Evolutionary conservation across 2,888 invertebrate species (phyloP).

Genomic region (Epinotia bilunana): DNA sequence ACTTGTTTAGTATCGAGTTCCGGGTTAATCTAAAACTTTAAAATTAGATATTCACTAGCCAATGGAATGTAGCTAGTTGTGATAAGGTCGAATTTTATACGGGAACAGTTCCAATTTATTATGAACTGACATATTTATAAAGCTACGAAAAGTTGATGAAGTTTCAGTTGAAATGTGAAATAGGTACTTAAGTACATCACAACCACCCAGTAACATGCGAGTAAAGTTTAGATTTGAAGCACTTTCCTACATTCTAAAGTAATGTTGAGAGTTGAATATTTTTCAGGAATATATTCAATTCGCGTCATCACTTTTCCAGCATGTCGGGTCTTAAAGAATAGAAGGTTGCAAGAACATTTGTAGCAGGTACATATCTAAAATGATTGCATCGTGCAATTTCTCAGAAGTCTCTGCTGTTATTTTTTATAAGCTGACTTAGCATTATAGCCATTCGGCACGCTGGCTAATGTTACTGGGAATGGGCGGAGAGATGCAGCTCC

Average conservation of each 20-base stretch:
- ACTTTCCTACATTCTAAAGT: neutral
- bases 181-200: neutral
- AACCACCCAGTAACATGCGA: neutral
- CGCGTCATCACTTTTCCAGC: too few species aligned
- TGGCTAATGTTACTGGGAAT: too few species aligned
- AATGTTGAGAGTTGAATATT: neutral
- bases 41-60: neutral
- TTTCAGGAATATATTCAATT: neutral
- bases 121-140: constrained; percentile 34
- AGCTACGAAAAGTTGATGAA: constrained; percentile 26
- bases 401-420: too few species aligned
- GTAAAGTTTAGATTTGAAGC: constrained; percentile 5
- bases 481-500: too few species aligned
- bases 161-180: constrained; percentile 13
- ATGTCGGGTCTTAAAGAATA: too few species aligned
- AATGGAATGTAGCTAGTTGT: neutral
- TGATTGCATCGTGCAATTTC: too few species aligned
- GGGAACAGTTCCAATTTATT: constrained; percentile 15
- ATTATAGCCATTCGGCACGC: too few species aligned
- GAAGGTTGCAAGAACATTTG: too few species aligned
- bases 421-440: too few species aligned
- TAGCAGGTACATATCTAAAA: too few species aligned
- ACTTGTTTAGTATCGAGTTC: constrained; percentile 35
- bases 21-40: constrained; percentile 14
- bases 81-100: neutral